These are phyloP conservation scores for Pachypsylla venusta DNA, from an alignment of 1,140 invertebrate genomes.

Conservation along the genomic window DNA sequence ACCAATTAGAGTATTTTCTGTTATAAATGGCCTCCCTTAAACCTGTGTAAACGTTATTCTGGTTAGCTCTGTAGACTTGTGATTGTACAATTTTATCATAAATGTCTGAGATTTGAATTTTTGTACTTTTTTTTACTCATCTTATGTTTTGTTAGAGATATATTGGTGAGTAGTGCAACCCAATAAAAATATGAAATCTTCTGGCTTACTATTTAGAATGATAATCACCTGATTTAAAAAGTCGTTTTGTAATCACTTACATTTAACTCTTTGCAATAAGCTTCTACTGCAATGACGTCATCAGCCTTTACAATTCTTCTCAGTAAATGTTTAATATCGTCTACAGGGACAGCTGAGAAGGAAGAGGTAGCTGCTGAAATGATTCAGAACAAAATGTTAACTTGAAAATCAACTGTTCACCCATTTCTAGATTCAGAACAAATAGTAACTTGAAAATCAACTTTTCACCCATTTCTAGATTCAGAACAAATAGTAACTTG, in stretches of 20 bases:
- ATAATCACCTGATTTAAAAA: background rate
- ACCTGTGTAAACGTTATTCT: too few relatives aligned
- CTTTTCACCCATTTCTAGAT: background rate
- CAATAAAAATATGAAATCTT: too few relatives aligned
- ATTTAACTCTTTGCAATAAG: background rate
- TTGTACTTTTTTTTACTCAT: too few relatives aligned
- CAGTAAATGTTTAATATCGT: background rate
- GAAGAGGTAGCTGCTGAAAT: background rate
- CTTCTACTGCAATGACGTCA: background rate
- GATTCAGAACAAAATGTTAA: background rate
- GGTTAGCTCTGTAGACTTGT: too few relatives aligned
- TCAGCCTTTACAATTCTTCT: background rate
- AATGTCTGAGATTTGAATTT: background rate
- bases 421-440: background rate
- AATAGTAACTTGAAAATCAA: background rate
- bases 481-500: background rate
- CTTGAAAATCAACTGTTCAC: background rate
- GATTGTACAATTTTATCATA: background rate
- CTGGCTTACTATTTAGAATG: background rate
- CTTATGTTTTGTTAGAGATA: too few relatives aligned
- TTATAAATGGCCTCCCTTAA: too few relatives aligned
- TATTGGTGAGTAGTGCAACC: too few relatives aligned
- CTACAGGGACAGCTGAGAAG: slow-evolving; percentile 1
- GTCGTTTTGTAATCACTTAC: background rate
- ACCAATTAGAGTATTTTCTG: too few relatives aligned